Base-by-base conservation (phyloP, 2,113 vertebrate genomes). In the Collichthys lucidus region DNA sequence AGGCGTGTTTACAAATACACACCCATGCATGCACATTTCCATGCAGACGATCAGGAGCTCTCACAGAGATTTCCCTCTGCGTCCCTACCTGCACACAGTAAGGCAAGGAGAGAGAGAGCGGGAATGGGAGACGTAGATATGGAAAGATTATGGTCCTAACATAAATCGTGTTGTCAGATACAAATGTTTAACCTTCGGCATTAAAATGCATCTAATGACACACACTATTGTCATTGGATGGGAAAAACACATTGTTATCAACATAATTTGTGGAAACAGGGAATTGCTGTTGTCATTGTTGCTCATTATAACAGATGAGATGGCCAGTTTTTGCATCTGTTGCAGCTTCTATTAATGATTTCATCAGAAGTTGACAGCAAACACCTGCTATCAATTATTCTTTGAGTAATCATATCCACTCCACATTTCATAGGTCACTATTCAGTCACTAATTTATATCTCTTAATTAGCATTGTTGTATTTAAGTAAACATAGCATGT, bases 121-220 rank as follows among this genome's bases (percentile, higher is more conserved):
- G 35, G 35, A 35, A 35, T 35, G 35, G 35, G 7, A 35, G 35
- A 8, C 35, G 35, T 35, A 35, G 7, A 40, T 1, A 8, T 40
- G 35, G 35, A 40, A 93, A 95, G 6, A 75, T 46, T 4, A 49
- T 59, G 65, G 8, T 6, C 35, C 29, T 64, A 50, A 52, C 29
- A 59, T 63, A 56, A 24, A 60, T 50, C 24, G 11, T 52, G 22
- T 42, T 22, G 15, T 42, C 35, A 42, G 56, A 74, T 62, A 31
- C 52, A 20, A 46, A 4, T 50, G 22, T 66, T 31, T 73, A 57
- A n/a, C 10, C 46, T 19, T 1, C 35, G 65, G n/a, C 26, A 19
- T 73, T 24, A 47, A 64, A 56, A 26, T 44, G 42, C 60, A 70
- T 63, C 50, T 59, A 11, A 49, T 71, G 67, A 61, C 11, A 50